phyloP scores from a whole-genome alignment of 2,113 vertebrate species.

The Natator depressus region DNA sequence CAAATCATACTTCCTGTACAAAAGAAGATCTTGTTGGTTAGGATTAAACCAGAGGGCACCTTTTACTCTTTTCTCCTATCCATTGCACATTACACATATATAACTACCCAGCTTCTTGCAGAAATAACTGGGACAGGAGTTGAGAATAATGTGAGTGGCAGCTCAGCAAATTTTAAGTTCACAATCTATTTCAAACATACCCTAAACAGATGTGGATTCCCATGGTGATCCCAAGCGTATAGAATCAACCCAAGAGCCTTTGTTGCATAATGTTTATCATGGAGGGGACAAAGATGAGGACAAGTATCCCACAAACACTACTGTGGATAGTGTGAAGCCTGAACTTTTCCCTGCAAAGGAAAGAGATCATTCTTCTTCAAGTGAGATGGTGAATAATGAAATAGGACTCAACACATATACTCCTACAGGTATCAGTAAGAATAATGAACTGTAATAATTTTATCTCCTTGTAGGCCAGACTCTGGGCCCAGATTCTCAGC shows the following conservation, averaged over 20 bases:
- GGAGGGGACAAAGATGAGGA: not conserved
- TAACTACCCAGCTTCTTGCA: not conserved
- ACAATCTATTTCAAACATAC: not conserved
- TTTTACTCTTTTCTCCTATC: not conserved
- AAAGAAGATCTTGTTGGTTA: not conserved
- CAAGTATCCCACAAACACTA: not conserved
- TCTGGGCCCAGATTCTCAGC: not conserved
- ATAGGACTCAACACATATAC: not conserved
- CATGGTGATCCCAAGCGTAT: not conserved
- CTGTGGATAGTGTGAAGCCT: not conserved
- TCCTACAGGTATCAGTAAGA: not conserved
- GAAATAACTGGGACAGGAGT: not conserved
- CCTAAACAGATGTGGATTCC: not conserved
- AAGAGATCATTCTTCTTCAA: not conserved
- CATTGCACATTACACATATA: not conserved
- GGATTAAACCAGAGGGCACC: not conserved
- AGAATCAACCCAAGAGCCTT: not conserved
- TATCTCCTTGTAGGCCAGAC: not conserved
- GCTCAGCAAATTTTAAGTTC: slow-evolving; percentile 12
- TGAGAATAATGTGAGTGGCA: not conserved
- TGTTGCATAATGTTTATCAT: not conserved
- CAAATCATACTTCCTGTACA: not conserved
- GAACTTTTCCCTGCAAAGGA: not conserved
- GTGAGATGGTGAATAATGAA: not conserved
- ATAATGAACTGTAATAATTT: not conserved